Conservation (phyloP, 2,797 vertebrate genomes). For the Tiaroga cobitis region DNA sequence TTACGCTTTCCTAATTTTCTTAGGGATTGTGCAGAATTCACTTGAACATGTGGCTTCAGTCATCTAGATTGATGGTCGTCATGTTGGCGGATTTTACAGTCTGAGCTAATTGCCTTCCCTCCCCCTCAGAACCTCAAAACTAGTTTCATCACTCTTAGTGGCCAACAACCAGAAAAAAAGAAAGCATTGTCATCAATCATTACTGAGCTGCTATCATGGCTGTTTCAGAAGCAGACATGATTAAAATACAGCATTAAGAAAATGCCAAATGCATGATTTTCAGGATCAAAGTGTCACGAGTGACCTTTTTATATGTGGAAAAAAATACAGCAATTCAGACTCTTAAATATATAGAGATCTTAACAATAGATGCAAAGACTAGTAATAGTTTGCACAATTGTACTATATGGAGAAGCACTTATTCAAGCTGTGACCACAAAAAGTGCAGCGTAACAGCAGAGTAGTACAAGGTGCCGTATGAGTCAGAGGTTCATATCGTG, state of each 20-base stretch:
- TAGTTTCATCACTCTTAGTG: conserved; percentile 41
- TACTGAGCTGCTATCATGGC: conserved; percentile 16
- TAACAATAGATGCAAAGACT: neutral
- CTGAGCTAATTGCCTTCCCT: conserved; percentile 69
- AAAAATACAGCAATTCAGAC: neutral
- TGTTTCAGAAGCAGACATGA: conserved; percentile 17
- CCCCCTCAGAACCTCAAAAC: conserved; percentile 35
- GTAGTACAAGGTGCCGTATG: neutral
- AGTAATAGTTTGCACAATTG: neutral
- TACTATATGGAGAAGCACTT: neutral
- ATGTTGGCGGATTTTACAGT: conserved; percentile 72
- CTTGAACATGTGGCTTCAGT: conserved; percentile 71
- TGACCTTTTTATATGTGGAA: neutral
- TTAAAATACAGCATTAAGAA: conserved; percentile 13
- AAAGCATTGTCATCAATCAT: conserved; percentile 69
- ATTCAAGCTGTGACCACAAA: neutral
- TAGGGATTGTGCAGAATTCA: conserved; percentile 70
- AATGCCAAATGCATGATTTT: conserved; percentile 30
- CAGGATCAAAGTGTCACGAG: neutral
- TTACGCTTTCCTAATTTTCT: conserved; percentile 62
- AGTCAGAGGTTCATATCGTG: conserved; percentile 6
- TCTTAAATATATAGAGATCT: neutral
- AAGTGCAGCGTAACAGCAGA: neutral
- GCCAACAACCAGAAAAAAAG: conserved; percentile 42
- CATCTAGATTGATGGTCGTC: conserved; percentile 71